Evolutionary conservation across 2,113 vertebrate genomes (phyloP).

Genomic region (Apistogramma diplotaenia): DNA sequence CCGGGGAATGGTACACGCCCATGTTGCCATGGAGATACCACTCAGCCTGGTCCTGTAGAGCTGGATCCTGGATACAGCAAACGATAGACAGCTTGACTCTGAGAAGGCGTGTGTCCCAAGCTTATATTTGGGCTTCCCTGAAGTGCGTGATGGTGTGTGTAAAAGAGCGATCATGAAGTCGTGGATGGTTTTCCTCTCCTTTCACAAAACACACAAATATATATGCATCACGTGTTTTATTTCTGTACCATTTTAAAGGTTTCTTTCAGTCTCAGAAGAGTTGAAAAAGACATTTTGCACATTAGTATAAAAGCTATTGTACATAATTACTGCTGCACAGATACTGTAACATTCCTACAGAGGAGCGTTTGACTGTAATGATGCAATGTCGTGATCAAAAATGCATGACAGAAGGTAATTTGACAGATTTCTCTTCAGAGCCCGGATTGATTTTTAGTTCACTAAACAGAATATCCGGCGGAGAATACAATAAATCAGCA

Average conservation of each 20-base stretch:
- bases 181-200: background rate
- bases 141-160: constrained; percentile 29
- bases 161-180: constrained; percentile 23
- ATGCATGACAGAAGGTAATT: background rate
- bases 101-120: constrained; percentile 42
- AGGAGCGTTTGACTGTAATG: background rate
- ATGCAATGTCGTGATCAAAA: background rate
- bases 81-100: constrained; percentile 49
- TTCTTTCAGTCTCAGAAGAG: background rate
- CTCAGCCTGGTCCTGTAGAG: constrained; percentile 42
- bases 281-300: background rate
- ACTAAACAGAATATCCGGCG: constrained; percentile 5
- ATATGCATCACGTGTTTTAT: background rate
- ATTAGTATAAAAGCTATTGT: background rate
- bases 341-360: background rate
- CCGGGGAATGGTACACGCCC: constrained; percentile 52
- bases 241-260: too few relatives aligned
- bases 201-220: background rate
- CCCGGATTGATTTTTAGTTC: constrained; percentile 13
- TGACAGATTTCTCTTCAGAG: background rate
- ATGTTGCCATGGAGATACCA: constrained; percentile 71
- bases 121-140: constrained; percentile 28
- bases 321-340: background rate
- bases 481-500: constrained; percentile 25
- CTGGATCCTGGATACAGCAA: constrained; percentile 43